phyloP scores from a whole-genome alignment of 2,888 invertebrate genomes.

The Andrena minutula region DNA sequence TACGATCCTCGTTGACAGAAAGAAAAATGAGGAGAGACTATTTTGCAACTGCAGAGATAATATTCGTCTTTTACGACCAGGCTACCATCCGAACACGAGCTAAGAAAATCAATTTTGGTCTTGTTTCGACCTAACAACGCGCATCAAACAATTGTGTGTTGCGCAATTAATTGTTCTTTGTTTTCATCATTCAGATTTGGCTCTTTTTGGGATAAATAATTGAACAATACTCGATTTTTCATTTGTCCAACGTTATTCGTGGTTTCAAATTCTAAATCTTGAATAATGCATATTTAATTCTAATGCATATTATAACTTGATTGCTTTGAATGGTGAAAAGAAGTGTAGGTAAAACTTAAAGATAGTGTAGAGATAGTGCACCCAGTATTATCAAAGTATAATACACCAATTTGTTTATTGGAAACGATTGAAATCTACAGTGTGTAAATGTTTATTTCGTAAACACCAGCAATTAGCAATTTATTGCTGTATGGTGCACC shows the following conservation, averaged over 20 bases:
- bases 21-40: conserved; percentile 1
- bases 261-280: neutral
- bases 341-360: neutral
- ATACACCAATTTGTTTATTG: neutral
- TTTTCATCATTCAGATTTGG: neutral
- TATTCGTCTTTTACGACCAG: conserved; percentile 29
- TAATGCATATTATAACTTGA: too few relatives aligned
- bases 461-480: neutral
- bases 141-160: neutral
- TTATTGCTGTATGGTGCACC: conserved; percentile 10
- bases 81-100: conserved; percentile 7
- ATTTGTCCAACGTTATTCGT: neutral
- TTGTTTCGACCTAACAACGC: conserved; percentile 3
- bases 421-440: neutral
- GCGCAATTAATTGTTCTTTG: neutral
- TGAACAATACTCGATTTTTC: neutral
- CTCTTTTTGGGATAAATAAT: neutral
- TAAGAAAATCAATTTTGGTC: conserved; percentile 42
- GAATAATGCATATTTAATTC: neutral
- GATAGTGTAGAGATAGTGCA: neutral
- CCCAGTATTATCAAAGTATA: neutral
- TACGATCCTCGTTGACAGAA: conserved; percentile 38
- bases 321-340: too few relatives aligned
- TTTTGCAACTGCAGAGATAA: conserved; percentile 47
- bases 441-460: neutral